Percentiles rank a stretch among this genome's conserved stretches.
Evolutionary conservation across 2,888 invertebrate species (phyloP).

Genomic region (Andrena praecox): DNA sequence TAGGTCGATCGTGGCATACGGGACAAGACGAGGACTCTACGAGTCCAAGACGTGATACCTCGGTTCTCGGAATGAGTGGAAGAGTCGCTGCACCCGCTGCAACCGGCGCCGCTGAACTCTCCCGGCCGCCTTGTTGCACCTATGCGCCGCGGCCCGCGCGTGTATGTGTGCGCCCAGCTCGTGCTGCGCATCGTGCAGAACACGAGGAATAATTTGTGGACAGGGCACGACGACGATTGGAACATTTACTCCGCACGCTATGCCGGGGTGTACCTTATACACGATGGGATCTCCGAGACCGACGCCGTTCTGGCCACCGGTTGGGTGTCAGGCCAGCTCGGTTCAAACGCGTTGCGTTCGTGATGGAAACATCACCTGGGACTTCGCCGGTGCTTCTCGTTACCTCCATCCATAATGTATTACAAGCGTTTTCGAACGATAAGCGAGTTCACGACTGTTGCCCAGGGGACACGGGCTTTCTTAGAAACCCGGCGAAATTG

Average conservation of each 20-base stretch:
- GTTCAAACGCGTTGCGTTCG: conserved; percentile 51
- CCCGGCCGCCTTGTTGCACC: conserved; percentile 35
- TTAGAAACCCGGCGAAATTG: conserved; percentile 15
- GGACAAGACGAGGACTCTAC: conserved; percentile 72
- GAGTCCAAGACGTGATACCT: conserved; percentile 74
- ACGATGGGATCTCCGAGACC: conserved; percentile 70
- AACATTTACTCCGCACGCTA: conserved; percentile 78
- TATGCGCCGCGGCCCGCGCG: conserved; percentile 1
- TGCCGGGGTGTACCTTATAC: conserved; percentile 68
- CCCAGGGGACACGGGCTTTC: neutral
- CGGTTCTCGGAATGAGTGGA: conserved; percentile 76
- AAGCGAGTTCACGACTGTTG: conserved; percentile 4
- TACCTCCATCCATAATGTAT: conserved; percentile 12
- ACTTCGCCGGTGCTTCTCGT: conserved; percentile 9
- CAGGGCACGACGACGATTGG: conserved; percentile 80
- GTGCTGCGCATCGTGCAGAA: conserved; percentile 76
- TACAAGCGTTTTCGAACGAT: neutral
- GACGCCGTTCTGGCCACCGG: conserved; percentile 67
- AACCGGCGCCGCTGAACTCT: conserved; percentile 62
- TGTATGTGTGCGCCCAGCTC: conserved; percentile 68
- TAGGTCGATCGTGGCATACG: conserved; percentile 83
- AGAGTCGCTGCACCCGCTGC: conserved; percentile 65
- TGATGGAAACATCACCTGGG: conserved; percentile 50
- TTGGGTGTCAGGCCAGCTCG: conserved; percentile 60
- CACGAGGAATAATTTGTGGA: conserved; percentile 83